A percentile compares a stretch with the other conserved stretches of the same genome.
Evolutionary conservation across 2,888 invertebrate species (phyloP).

Genomic region (Pyrocoelia pectoralis): DNA sequence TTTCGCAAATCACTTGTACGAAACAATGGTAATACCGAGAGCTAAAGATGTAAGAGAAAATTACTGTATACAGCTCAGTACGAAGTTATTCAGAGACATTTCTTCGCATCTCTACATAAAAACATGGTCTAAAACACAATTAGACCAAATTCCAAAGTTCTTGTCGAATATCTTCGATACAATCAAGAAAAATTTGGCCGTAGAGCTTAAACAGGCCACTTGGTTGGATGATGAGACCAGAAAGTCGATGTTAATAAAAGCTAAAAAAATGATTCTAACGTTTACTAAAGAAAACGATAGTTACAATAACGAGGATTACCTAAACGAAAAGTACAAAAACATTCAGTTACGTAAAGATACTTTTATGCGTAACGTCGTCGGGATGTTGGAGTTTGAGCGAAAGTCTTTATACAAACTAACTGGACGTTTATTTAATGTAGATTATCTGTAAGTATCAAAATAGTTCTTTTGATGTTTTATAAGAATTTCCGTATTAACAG

Average conservation of each 20-base stretch:
- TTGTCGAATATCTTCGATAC: slow-evolving; percentile 33
- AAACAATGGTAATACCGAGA: slow-evolving; percentile 43
- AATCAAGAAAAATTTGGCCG: slow-evolving; percentile 34
- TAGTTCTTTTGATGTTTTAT: background rate
- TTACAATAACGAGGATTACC: slow-evolving; percentile 18
- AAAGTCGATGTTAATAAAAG: slow-evolving; percentile 25
- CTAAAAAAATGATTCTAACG: slow-evolving; percentile 30
- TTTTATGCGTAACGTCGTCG: slow-evolving; percentile 22
- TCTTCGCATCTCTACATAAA: slow-evolving; percentile 39
- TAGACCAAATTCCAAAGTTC: slow-evolving; percentile 22
- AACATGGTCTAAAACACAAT: slow-evolving; percentile 17
- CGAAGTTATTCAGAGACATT: slow-evolving; percentile 42
- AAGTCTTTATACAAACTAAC: slow-evolving; percentile 13
- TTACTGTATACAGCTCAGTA: slow-evolving; percentile 43
- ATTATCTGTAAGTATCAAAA: slow-evolving; percentile 28
- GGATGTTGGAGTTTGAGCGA: slow-evolving; percentile 15
- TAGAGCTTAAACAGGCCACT: slow-evolving; percentile 20
- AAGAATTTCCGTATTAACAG: slow-evolving; percentile 33
- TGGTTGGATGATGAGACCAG: slow-evolving; percentile 39
- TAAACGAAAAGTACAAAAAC: slow-evolving; percentile 22
- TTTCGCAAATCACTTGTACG: slow-evolving; percentile 45
- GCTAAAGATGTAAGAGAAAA: slow-evolving; percentile 31
- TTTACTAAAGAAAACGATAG: slow-evolving; percentile 25
- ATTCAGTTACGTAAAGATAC: slow-evolving; percentile 2
- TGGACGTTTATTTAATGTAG: slow-evolving; percentile 12